A percentile compares a stretch with the other conserved stretches of the same genome.
phyloP scores from a whole-genome alignment of 2,888 invertebrate genomes.

The Campaea margaritaria region DNA sequence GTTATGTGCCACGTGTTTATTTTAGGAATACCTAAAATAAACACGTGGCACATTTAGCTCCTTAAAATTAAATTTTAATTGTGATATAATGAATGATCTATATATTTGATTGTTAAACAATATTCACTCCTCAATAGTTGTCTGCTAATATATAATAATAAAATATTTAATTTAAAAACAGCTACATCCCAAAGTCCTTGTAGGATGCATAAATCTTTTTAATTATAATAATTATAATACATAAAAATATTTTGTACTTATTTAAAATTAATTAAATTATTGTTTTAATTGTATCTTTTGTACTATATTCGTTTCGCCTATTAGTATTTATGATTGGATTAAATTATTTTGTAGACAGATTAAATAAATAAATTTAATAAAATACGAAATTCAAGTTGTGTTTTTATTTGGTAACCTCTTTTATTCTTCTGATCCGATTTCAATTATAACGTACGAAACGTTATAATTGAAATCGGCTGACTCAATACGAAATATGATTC shows the following conservation, averaged over 20 bases:
- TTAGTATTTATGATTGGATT: conserved; percentile 24
- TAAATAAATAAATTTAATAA: conserved; percentile 17
- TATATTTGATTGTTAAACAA: too few relatives aligned
- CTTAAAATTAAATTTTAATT: too few relatives aligned
- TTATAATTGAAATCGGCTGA: too few relatives aligned
- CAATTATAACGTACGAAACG: too few relatives aligned
- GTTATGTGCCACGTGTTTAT: too few relatives aligned
- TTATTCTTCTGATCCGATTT: not conserved
- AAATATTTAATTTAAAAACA: conserved; percentile 54
- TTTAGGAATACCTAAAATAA: too few relatives aligned
- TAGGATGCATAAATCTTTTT: conserved; percentile 41
- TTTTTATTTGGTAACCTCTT: conserved; percentile 26
- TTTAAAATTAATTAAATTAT: conserved; percentile 21
- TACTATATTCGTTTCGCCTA: conserved; percentile 27
- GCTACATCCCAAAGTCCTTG: conserved; percentile 68
- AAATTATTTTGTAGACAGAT: conserved; percentile 23
- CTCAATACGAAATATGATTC: too few relatives aligned
- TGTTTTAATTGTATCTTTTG: conserved; percentile 15
- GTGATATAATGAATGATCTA: too few relatives aligned
- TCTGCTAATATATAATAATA: conserved; percentile 35
- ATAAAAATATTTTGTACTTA: conserved; percentile 35
- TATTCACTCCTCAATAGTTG: too few relatives aligned
- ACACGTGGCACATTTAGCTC: too few relatives aligned
- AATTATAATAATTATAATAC: too few relatives aligned
- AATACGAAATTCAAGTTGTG: conserved; percentile 12